These are phyloP conservation scores for Andrena marginata DNA, from an alignment of 2,888 invertebrate species.

Conservation along the genomic window DNA sequence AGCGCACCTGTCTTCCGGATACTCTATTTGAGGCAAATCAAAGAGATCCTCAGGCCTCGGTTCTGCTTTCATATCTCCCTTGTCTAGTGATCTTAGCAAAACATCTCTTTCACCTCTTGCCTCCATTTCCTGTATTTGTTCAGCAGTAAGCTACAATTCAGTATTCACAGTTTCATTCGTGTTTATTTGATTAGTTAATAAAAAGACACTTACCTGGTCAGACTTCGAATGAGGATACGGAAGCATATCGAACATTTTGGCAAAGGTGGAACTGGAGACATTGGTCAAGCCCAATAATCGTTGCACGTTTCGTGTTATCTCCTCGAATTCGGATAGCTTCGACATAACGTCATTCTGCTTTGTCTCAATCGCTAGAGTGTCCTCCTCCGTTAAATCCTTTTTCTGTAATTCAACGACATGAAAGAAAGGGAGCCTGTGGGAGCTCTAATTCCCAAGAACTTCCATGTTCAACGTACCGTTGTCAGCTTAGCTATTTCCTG, in stretches of 20 bases:
- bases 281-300: slow-evolving; percentile 85
- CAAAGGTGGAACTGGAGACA: slow-evolving; percentile 78
- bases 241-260: slow-evolving; percentile 76
- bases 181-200: not conserved
- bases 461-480: slow-evolving; percentile 71
- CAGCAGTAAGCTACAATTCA: slow-evolving; percentile 12
- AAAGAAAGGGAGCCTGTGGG: not conserved
- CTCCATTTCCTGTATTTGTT: slow-evolving; percentile 8
- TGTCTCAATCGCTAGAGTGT: slow-evolving; percentile 87
- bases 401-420: slow-evolving; percentile 84
- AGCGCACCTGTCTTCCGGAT: slow-evolving; percentile 80
- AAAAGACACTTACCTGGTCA: slow-evolving; percentile 19
- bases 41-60: slow-evolving; percentile 66
- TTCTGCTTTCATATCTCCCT: not conserved
- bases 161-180: not conserved
- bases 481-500: slow-evolving; percentile 84
- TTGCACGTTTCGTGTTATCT: slow-evolving; percentile 87
- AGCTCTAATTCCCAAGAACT: not conserved
- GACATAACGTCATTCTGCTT: slow-evolving; percentile 87
- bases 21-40: slow-evolving; percentile 76
- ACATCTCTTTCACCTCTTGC: not conserved
- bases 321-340: slow-evolving; percentile 88
- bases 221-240: slow-evolving; percentile 70
- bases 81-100: not conserved
- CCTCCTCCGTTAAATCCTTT: slow-evolving; percentile 87